These are phyloP conservation scores for Sebastes jordani DNA, from an alignment of 2,797 vertebrate species.

Conservation along the genomic window DNA sequence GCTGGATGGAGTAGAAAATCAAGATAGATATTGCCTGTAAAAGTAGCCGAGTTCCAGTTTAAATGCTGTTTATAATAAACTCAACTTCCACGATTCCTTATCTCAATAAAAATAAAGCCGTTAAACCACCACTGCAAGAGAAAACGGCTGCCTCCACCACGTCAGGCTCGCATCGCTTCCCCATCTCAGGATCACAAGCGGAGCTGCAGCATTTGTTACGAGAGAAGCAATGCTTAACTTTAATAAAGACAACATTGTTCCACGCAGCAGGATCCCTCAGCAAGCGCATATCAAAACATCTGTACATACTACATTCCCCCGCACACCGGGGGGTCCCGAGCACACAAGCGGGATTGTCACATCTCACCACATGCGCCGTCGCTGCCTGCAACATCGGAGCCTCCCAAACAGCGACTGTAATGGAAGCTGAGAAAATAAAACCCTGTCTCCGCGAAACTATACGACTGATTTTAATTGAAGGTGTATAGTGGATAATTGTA, in stretches of 20 bases:
- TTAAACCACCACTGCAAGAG: conserved; percentile 16
- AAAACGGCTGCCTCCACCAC: conserved; percentile 6
- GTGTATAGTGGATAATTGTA: conserved; percentile 14
- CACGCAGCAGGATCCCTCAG: conserved; percentile 60
- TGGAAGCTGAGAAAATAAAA: conserved; percentile 45
- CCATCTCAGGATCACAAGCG: conserved; percentile 28
- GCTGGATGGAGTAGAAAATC: not conserved
- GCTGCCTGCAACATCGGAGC: conserved; percentile 45
- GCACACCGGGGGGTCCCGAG: conserved; percentile 49
- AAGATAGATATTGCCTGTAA: conserved; percentile 17
- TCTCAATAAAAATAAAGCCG: conserved; percentile 32
- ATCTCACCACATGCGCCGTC: conserved; percentile 59
- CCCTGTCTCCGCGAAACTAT: conserved; percentile 11
- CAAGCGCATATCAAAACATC: conserved; percentile 67
- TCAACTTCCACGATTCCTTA: conserved; percentile 7
- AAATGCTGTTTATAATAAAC: conserved; percentile 33
- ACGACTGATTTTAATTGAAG: conserved; percentile 56
- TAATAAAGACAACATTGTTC: conserved; percentile 73
- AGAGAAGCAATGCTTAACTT: conserved; percentile 63
- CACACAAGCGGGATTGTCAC: conserved; percentile 54
- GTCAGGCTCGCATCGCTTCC: conserved; percentile 2
- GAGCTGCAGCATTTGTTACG: conserved; percentile 44
- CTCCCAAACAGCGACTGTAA: conserved; percentile 39
- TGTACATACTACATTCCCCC: conserved; percentile 49
- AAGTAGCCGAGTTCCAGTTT: conserved; percentile 18